Evolutionary conservation across 2,113 vertebrate genomes (phyloP), one percentile per base, ranked within the genome.

Genomic region (Sclerurus mexicanus): DNA sequence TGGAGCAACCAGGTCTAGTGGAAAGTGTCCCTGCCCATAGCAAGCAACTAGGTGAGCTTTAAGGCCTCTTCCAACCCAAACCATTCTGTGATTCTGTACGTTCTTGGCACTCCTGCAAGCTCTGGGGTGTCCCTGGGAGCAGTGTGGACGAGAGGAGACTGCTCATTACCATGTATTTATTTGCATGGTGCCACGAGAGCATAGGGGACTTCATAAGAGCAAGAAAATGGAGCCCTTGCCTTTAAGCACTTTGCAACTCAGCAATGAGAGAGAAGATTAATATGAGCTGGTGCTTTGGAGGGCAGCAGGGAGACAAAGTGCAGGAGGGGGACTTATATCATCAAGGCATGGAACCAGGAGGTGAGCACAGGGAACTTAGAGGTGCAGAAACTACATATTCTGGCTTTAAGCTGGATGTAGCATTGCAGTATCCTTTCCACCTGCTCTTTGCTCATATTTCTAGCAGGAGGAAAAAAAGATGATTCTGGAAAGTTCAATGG

Each of bases 251-350:
- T 87, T 79, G 80, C 80, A 64, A 60, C 69, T 87, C 87, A 93
- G 85, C 81, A 87, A 92, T 77, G 90, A 92, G 69, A 68, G 68
- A 73, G 82, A 31, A 85, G 95, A 96, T 96, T 94, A 96, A 82
- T 69, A 50, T 7, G 74, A 94, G 87, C 77, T 78, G 89, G 74
- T 72, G 81, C 87, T 78, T 75, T 87, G 81, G 84, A 89, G 93
- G 87, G 91, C 87, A 73, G 87, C 64, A 76, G 77, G 73, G 80
- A 94, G 86, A 75, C 62, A 81, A 60, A 93, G 91, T 60, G 69
- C 84, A 95, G 69, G 77, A 87, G 50, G 22, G 42, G 92, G 28
- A 63, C 6, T 89, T 85, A 33, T 2, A 89, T 95, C 75, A 93
- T 60, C 68, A 50, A 66, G 88, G 62, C 35, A 39, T 18, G 79